Percentiles rank a stretch among this genome's conserved stretches.
Conservation (phyloP, 1,140 invertebrate species). For the Lordiphosa clarofinis region DNA sequence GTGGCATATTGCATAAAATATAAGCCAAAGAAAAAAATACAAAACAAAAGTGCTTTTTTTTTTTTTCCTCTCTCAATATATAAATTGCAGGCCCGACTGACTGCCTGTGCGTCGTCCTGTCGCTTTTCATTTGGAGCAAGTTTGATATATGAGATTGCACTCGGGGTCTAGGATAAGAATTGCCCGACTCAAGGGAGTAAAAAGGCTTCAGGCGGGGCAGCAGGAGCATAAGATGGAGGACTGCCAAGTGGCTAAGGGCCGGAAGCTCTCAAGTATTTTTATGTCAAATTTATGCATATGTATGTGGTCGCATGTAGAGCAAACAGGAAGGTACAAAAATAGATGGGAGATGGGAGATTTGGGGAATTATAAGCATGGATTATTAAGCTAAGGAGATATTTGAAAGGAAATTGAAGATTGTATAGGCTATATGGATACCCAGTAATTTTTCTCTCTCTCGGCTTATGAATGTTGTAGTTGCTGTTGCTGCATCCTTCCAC, state of each 20-base stretch:
- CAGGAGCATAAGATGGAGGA: not conserved
- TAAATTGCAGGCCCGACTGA: conserved; percentile 44
- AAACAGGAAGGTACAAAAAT: too few species aligned
- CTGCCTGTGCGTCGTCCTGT: conserved; percentile 17
- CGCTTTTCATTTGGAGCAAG: conserved; percentile 35
- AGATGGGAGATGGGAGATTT: too few species aligned
- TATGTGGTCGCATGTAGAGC: conserved; percentile 12
- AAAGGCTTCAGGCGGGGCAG: conserved; percentile 19
- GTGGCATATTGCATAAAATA: conserved; percentile 75
- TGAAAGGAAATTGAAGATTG: too few species aligned
- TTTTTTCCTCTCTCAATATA: conserved; percentile 54
- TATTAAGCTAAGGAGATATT: too few species aligned
- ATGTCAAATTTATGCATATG: conserved; percentile 53
- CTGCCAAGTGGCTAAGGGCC: conserved; percentile 35
- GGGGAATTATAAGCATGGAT: too few species aligned
- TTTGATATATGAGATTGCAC: conserved; percentile 28
- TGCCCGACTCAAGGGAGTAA: conserved; percentile 17
- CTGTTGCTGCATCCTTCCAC: too few species aligned
- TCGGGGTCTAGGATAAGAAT: conserved; percentile 6
- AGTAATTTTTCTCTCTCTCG: too few species aligned
- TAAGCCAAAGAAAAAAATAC: conserved; percentile 29
- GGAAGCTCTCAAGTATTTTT: conserved; percentile 27
- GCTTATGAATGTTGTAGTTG: too few species aligned
- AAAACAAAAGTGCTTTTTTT: conserved; percentile 35
- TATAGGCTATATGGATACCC: too few species aligned